phyloP scores from a whole-genome alignment of 2,888 invertebrate species.

The Limnephilus marmoratus region DNA sequence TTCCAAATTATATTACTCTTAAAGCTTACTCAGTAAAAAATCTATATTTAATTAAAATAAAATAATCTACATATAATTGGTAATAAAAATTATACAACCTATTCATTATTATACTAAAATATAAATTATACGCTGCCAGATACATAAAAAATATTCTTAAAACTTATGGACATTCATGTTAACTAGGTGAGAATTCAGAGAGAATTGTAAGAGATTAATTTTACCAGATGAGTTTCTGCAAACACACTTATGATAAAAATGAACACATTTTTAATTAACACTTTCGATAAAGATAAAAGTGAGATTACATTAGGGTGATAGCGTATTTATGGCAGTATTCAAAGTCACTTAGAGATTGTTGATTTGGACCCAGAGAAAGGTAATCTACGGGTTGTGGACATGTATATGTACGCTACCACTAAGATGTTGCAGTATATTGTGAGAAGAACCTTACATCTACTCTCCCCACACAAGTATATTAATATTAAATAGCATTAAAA shows the following conservation, averaged over 20 bases:
- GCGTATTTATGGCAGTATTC: conserved; percentile 63
- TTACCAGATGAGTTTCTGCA: conserved; percentile 42
- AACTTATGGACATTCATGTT: conserved; percentile 58
- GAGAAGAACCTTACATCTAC: conserved; percentile 36
- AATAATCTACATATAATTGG: conserved; percentile 54
- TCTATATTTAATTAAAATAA: conserved; percentile 54
- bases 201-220: conserved; percentile 37
- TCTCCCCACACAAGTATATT: conserved; percentile 29
- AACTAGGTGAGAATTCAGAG: conserved; percentile 47
- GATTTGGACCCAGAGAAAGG: conserved; percentile 61
- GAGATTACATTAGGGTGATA: conserved; percentile 48
- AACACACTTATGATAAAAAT: conserved; percentile 58
- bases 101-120: conserved; percentile 47
- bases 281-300: conserved; percentile 44
- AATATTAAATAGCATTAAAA: conserved; percentile 58
- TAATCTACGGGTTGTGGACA: conserved; percentile 49
- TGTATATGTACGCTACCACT: conserved; percentile 44
- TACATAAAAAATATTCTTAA: conserved; percentile 52
- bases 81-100: conserved; percentile 48
- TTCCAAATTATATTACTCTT: conserved; percentile 54
- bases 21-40: conserved; percentile 60
- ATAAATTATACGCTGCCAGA: conserved; percentile 53
- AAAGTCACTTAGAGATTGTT: conserved; percentile 56
- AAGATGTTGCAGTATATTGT: conserved; percentile 29
- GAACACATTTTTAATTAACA: conserved; percentile 62